Evolutionary conservation across 2,888 invertebrate genomes (phyloP).

Genomic region (Phortica magna): DNA sequence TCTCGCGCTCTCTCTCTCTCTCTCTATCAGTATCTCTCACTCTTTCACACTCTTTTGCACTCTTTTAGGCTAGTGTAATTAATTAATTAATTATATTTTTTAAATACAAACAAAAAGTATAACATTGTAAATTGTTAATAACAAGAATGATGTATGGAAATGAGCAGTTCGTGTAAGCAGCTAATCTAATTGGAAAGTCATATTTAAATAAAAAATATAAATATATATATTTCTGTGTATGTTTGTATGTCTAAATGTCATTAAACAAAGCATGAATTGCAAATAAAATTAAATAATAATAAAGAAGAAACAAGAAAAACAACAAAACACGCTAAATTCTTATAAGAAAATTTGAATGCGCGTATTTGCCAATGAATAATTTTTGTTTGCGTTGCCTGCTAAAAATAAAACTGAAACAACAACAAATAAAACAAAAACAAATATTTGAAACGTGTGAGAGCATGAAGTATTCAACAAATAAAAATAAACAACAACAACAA

Average conservation of each 20-base stretch:
- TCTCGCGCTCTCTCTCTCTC: neutral
- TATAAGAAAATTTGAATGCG: constrained; percentile 4
- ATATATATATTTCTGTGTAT: constrained; percentile 28
- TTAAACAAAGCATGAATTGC: constrained; percentile 41
- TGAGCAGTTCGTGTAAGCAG: constrained; percentile 9
- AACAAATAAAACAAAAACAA: constrained; percentile 12
- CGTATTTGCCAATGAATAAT: neutral
- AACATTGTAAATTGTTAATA: constrained; percentile 29
- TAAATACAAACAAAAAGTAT: neutral
- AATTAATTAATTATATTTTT: constrained; percentile 20
- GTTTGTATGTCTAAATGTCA: constrained; percentile 26
- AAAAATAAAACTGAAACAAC: neutral
- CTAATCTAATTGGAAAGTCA: constrained; percentile 43
- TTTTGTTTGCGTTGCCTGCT: constrained; percentile 14
- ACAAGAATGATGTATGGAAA: neutral
- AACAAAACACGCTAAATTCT: constrained; percentile 33
- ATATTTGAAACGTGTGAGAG: neutral
- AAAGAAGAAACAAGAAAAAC: constrained; percentile 16
- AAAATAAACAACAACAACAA: constrained; percentile 13
- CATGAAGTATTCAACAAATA: constrained; percentile 15
- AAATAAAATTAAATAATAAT: constrained; percentile 20
- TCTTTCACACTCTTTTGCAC: neutral
- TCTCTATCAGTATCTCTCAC: neutral
- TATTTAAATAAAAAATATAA: constrained; percentile 36
- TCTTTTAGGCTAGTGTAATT: constrained; percentile 31